A percentile compares a stretch with the other conserved stretches of the same genome.
phyloP scores from a whole-genome alignment of 2,797 vertebrate species.

The Poecilia wingei region DNA sequence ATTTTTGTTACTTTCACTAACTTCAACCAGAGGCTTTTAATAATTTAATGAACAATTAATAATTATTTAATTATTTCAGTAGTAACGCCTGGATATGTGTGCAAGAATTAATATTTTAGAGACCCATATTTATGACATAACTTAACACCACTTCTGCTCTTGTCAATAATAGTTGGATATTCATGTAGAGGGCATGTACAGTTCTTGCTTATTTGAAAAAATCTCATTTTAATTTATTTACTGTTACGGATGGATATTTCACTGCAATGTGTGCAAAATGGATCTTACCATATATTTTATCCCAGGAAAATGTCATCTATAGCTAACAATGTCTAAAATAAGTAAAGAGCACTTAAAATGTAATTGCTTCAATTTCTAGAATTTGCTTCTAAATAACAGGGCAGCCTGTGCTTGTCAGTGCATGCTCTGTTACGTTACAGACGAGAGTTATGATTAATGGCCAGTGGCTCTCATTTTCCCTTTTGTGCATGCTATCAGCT shows the following conservation, averaged over 20 bases:
- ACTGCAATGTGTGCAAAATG: not conserved
- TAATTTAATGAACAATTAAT: not conserved
- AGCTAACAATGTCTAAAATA: not conserved
- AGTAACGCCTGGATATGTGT: not conserved
- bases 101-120: not conserved
- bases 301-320: not conserved
- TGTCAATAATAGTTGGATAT: not conserved
- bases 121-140: not conserved
- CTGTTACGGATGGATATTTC: not conserved
- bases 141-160: not conserved
- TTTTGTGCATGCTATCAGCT: not conserved
- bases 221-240: no score
- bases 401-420: not conserved
- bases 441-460: not conserved
- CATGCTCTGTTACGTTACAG: not conserved
- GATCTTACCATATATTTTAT: not conserved
- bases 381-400: not conserved
- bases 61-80: not conserved
- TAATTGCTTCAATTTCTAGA: conserved; percentile 1
- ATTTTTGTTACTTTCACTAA: no score
- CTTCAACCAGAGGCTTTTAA: no score
- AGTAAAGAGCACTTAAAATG: not conserved
- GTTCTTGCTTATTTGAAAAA: no score
- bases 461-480: not conserved
- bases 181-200: not conserved